A percentile compares a stretch with the other conserved stretches of the same genome.
These are phyloP conservation scores for Mormoops blainvillei DNA, from an alignment of 2,113 vertebrate species.

Conservation along the genomic window DNA sequence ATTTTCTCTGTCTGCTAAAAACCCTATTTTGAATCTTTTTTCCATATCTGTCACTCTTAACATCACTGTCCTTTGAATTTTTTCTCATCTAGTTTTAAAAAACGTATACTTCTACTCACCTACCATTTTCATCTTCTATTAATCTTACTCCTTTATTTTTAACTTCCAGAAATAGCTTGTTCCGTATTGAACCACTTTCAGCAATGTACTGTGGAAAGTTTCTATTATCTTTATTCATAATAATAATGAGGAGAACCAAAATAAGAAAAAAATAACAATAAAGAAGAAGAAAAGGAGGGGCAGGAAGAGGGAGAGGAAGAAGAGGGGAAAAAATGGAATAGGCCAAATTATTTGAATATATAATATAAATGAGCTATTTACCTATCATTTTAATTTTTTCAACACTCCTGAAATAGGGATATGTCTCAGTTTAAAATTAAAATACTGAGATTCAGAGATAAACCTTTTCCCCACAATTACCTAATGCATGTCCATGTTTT, in stretches of 20 bases:
- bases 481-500: neutral
- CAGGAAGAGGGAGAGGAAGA: neutral
- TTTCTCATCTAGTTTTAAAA: neutral
- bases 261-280: neutral
- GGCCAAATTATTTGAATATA: neutral
- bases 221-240: neutral
- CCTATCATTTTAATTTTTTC: neutral
- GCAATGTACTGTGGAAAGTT: neutral
- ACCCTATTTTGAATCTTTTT: neutral
- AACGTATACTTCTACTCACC: neutral
- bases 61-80: neutral
- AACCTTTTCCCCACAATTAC: neutral
- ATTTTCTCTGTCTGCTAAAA: constrained; percentile 35
- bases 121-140: constrained; percentile 1
- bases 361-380: neutral
- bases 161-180: constrained; percentile 27
- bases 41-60: neutral
- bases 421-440: neutral
- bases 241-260: neutral
- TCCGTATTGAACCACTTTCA: neutral
- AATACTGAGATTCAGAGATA: neutral
- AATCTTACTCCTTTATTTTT: neutral
- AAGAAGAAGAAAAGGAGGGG: neutral
- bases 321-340: neutral
- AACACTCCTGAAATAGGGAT: neutral